Conservation (phyloP, 2,797 vertebrate species). For the Luscinia luscinia region DNA sequence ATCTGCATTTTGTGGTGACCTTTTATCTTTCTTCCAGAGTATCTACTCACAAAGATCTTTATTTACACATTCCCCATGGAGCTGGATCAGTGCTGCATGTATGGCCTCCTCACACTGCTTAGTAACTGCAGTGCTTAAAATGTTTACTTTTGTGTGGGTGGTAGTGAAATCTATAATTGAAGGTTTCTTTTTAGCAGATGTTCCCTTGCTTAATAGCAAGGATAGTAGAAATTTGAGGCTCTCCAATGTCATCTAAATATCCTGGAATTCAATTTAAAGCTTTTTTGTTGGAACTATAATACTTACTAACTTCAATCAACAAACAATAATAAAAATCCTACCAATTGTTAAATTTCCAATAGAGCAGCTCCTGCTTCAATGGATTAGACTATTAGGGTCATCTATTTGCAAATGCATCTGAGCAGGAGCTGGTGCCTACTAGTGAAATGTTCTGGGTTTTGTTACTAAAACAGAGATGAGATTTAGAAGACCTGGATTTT, state of each 20-base stretch:
- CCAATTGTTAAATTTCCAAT: not conserved
- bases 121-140: not conserved
- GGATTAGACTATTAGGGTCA: not conserved
- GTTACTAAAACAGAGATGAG: not conserved
- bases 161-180: not conserved
- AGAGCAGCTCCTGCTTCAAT: not conserved
- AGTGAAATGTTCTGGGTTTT: not conserved
- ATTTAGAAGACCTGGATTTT: not conserved
- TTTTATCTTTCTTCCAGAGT: not conserved
- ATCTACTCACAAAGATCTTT: not conserved
- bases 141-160: not conserved
- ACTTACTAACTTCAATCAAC: not conserved
- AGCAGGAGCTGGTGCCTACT: not conserved
- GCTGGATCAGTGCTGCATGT: not conserved
- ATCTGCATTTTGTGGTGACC: not conserved
- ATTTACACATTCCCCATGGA: not conserved
- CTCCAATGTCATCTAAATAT: not conserved
- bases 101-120: not conserved
- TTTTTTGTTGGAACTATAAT: not conserved
- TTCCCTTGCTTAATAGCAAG: not conserved
- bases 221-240: not conserved
- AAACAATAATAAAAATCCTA: not conserved
- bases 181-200: not conserved
- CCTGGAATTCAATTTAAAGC: not conserved
- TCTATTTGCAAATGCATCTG: not conserved